Evolutionary conservation across 1,140 invertebrate species (phyloP), one percentile per base, ranked within the genome.

Genomic region (Caenorhabditis tropicalis): DNA sequence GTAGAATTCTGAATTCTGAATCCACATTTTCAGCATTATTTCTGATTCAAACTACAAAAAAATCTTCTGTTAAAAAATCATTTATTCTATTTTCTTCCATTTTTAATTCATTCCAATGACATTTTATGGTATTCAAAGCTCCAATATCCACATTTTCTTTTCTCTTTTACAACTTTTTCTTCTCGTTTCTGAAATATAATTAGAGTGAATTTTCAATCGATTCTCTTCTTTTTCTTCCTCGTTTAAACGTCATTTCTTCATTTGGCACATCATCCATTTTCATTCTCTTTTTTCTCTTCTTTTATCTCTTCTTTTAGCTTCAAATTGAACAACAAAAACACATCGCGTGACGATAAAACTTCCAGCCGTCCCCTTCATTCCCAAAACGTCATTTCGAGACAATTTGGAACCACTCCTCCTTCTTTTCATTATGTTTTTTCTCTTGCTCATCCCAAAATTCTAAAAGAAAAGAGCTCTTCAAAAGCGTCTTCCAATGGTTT

Each of bases 331-430:
- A 43, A 74, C 65, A 74, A 74, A 74, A 74, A 74, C 65, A 74
- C 65, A 74, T 74, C 29, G 65, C 65, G 65, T 74, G 65, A 74
- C 65, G 36, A 74, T 74, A 74, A 74, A 74, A 74, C 21, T 74
- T 74, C 58, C 65, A 74, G 36, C 21, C 53, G 53, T 56, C 53
- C 53, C 53, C 65, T 43, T 43, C 31, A 27, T 4, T 0, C 7
- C 2, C 3, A 27, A 74, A 46, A 74, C 65, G 65, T 74, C 65
- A 74, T 74, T 74, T 24, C 36, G 36, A 46, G 65, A 74, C 65
- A 0, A 74, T 43, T 74, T 19, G 2, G 31, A 31, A 46, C 12
- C 5, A 16, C 19, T 1, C 6, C 16, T 12, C n/a, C n/a, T 7
- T 43, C 33, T 74, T 74, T 46, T 74, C 65, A 65, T 65, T 65